Base-by-base conservation (phyloP, 2,113 vertebrate species). In the Pimephales promelas region DNA sequence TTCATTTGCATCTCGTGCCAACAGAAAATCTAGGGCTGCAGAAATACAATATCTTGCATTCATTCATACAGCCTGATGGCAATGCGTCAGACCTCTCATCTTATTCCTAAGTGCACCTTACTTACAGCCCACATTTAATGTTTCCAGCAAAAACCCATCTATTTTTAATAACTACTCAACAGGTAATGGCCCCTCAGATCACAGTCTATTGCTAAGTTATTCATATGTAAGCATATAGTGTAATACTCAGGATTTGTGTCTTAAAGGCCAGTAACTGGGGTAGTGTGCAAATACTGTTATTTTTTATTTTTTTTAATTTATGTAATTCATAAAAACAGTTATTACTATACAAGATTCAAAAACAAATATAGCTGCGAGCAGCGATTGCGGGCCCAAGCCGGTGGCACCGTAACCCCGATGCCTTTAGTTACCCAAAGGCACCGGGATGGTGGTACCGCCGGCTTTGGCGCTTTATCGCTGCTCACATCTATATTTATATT, bases 51-150 rank as follows among this genome's bases (percentile, higher is more conserved):
- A 52, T 52, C 26, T 52, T 22, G 10, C 5, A 18, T 79, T 79
- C 36, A 62, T 62, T 47, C 26, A 78, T 61, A 43, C 75, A 43
- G n/a, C 36, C 54, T 61, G 36, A 59, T 43, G 54, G 36, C 26
- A 22, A 49, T 52, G 68, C 28, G 31, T 56, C 71, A 66, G 47
- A 56, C 74, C 31, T 83, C 87, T 86, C 86, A 88, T 91, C 90
- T 78, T 86, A 85, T 86, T 86, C 90, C 88, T 92, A 91, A 93
- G 91, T 93, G 90, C 87, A 91, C 88, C 92, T 91, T 92, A 92
- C 89, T 93, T 94, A 92, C 90, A 91, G 89, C 85, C 88, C 85
- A 85, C 86, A 83, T 88, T 88, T 93, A 91, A 90, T 92, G 90
- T 89, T 91, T 91, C 90, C 88, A 83, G 85, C 84, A 82, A 43